Conservation (phyloP, 2,888 invertebrate genomes). For the Ennomos fuscantarius region DNA sequence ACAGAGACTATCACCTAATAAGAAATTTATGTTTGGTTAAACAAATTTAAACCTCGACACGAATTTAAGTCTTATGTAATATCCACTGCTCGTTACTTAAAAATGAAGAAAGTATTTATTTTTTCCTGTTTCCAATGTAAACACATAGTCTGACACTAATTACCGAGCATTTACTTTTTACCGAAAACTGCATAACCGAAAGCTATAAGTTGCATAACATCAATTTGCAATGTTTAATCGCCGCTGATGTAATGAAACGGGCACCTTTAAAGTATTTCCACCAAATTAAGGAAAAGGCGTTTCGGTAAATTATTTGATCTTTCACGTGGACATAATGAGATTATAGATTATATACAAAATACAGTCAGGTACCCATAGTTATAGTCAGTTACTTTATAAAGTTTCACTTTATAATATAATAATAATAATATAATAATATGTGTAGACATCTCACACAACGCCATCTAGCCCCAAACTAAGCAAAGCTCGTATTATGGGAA, state of each 20-base stretch:
- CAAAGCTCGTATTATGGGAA: too few relatives aligned
- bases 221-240: slow-evolving; percentile 35
- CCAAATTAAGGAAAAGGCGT: not conserved
- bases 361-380: too few relatives aligned
- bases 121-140: slow-evolving; percentile 13
- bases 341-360: too few relatives aligned
- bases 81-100: not conserved
- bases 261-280: slow-evolving; percentile 28
- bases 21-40: too few relatives aligned
- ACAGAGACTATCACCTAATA: too few relatives aligned
- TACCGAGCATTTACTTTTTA: slow-evolving; percentile 7
- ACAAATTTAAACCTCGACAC: too few relatives aligned
- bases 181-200: slow-evolving; percentile 31
- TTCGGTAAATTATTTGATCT: slow-evolving; percentile 7
- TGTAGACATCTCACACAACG: too few relatives aligned
- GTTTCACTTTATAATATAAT: too few relatives aligned
- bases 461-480: too few relatives aligned
- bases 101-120: not conserved
- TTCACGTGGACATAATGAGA: not conserved
- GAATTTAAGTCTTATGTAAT: too few relatives aligned
- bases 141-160: slow-evolving; percentile 5
- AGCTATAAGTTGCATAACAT: slow-evolving; percentile 35
- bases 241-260: slow-evolving; percentile 35
- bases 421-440: too few relatives aligned
- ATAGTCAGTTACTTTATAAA: too few relatives aligned